Base-by-base conservation (phyloP, 2,113 vertebrate genomes). In the Chionodraco myersi region DNA sequence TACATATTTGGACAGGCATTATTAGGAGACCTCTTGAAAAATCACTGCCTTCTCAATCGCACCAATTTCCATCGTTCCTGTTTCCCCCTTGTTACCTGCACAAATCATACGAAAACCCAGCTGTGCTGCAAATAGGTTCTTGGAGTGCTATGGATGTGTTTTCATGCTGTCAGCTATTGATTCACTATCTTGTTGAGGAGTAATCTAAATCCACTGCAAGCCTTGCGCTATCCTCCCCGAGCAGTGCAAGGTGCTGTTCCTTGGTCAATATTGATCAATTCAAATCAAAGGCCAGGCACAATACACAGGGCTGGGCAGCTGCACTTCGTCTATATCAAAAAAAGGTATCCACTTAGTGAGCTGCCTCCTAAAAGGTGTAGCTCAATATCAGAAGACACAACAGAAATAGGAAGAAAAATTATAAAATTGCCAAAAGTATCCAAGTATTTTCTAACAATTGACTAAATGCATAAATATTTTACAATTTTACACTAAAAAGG, bases 221-320 rank as follows among this genome's bases (percentile, higher is more conserved):
- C 45, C 53, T 61, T 65, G 45, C 15, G 23, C 57, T 51, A 4
- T 56, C 53, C 68, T 80, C 68, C 65, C 26, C 0, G 34, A 18
- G 66, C 76, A 79, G 75, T 56, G 51, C 41, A 21, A 83, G 80
- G 67, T 86, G 77, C 61, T 82, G 85, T 76, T 80, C 58, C 65
- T 86, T 73, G 71, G 6, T 89, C 90, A 75, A 83, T 88, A 92
- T 73, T 72, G 85, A 90, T 93, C 61, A 83, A n/a, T 54, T 0
- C 57, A 90, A 89, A 89, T 89, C 70, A 88, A 88, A 89, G 57
- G 58, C 48, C 62, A 58, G 41, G 54, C 13, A 57, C 75, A 82
- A 75, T 52, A 66, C 13, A 83, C 16, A 60, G 67, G 66, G 49
- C 18, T 60, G 13, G 65, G 23, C 36, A 30, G 56, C 23, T 76